Evolutionary conservation across 2,113 vertebrate species (phyloP).

Genomic region (Progne subis): DNA sequence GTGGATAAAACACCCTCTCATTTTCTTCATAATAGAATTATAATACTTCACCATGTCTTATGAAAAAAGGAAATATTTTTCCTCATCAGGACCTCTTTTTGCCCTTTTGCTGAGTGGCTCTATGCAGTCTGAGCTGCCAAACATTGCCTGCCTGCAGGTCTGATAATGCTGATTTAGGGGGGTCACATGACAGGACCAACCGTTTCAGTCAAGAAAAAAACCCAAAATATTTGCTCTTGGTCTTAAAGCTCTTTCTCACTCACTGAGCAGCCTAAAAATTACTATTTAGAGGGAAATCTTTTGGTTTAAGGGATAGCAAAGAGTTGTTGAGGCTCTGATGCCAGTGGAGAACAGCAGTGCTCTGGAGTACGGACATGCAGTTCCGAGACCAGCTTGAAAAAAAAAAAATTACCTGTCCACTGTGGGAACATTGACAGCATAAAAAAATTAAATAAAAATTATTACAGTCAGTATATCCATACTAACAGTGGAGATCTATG

Average conservation of each 20-base stretch:
- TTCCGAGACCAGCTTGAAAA: neutral
- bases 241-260: neutral
- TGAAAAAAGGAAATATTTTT: neutral
- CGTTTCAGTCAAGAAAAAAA: neutral
- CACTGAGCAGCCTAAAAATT: neutral
- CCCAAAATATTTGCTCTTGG: neutral
- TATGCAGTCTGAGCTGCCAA: neutral
- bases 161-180: neutral
- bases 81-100: neutral
- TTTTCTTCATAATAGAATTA: neutral
- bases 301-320: neutral
- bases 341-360: neutral
- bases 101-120: neutral
- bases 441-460: neutral
- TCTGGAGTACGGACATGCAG: neutral
- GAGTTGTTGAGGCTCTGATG: neutral
- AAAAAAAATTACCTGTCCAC: neutral
- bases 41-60: neutral
- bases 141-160: neutral
- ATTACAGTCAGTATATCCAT: neutral
- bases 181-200: neutral
- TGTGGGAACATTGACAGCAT: neutral
- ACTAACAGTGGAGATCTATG: too few relatives aligned
- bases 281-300: neutral
- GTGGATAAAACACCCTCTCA: neutral